Base-by-base conservation (phyloP, 37 sponge, comb jelly and placozoan genomes). In the Halichondria panicea region DNA sequence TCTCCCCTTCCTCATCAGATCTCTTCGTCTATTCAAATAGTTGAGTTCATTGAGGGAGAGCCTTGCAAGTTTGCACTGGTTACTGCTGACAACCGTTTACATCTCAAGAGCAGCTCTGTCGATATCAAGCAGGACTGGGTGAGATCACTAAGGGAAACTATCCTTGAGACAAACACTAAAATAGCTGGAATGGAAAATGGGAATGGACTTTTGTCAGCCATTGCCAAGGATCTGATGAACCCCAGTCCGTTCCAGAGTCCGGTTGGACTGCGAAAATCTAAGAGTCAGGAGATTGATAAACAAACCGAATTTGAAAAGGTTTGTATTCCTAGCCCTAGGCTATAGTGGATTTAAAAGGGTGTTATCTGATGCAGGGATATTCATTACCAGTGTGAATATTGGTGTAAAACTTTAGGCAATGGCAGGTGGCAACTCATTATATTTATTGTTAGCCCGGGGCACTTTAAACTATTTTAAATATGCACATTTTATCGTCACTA, bases 31-130 rank as follows among this genome's bases (percentile, higher is more conserved):
- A 36, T 74, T 13, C 74, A 79, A 39, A 36, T 79, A 12, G 25
- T 68, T 2, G 87, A 86, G 46, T 60, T 74, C 38, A 33, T 73
- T 24, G 87, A 86, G 56, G 72, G 65, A 41, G 87, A 81, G 19
- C 76, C 71, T 30, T 79, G 52, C 77, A 90, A 84, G 70, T 90
- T 90, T 46, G 35, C 53, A 4, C 37, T 90, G 18, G 44, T 77
- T 7, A 43, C 70, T 1, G 56, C 39, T 31, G 90, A 90, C 40
- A 85, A 90, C 13, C 38, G 36, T 3, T 45, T 85, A 0, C 60
- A 77, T 38, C 73, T 81, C 50, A 70, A 66, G 46, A 59, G 74
- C 24, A 28, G 55, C 30, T 32, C 66, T 4, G 15, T 74, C 1
- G 81, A 64, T 15, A 43, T 43, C 37, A 70, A 74, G 61, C 71